Base-by-base conservation (phyloP, 2,888 invertebrate species). In the Agrotis clavis region DNA sequence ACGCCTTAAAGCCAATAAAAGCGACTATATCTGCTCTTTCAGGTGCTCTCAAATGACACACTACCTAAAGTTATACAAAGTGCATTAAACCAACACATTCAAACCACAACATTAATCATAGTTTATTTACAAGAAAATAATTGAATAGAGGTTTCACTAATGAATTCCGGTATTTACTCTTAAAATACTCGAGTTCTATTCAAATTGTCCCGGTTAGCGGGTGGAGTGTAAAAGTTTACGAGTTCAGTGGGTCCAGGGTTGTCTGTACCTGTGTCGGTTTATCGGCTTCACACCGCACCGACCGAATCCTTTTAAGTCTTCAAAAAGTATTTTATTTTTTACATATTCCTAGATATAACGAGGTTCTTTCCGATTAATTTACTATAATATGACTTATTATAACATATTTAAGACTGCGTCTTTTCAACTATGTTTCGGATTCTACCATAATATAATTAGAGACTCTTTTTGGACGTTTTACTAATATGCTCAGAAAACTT, bases 181-280 rank as follows among this genome's bases (percentile, higher is more conserved):
- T 65, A 66, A 63, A 78, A 67, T 71, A 73, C 48, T 68, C 57
- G 60, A 71, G 77, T 71, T 76, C 61, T 69, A 73, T 80, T 79
- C 61, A 73, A 82, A 80, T 71, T 70, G 65, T 59, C 66, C 71
- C 65, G 65, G 68, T 62, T 53, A 54, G 61, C 67, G 74, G 81
- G 80, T 63, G 72, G 79, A 73, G 75, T 71, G 83, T 85, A 79
- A 86, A 85, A 83, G 78, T 87, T 86, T 86, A 83, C 70, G 85
- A 85, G 85, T 84, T 83, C 77, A 79, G 65, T 75, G 81, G 80
- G 71, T 82, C 72, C 74, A 60, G 79, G 75, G 80, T 62, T 53
- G 56, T 60, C 50, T 65, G 13, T 45, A 60, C 50, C 48, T 48
- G 61, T 67, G 57, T 57, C 53, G 60, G 50, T 77, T 21, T 67